Base-by-base conservation (phyloP, 2,888 invertebrate species). In the Eupithecia tripunctaria region DNA sequence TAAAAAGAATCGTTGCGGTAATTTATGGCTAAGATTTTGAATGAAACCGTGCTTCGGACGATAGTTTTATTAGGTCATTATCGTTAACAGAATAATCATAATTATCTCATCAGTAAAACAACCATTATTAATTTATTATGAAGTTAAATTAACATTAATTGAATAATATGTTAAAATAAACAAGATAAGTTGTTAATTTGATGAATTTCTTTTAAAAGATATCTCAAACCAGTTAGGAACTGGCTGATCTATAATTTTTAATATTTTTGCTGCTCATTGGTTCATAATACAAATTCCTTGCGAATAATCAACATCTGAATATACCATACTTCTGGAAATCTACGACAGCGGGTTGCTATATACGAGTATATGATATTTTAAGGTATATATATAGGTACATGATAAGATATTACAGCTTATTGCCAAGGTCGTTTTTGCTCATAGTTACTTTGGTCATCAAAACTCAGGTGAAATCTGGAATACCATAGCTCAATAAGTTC, bases 401-500 rank as follows among this genome's bases (percentile, higher is more conserved):
- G n/a, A n/a, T n/a, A n/a, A n/a, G n/a, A n/a, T n/a, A n/a, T n/a
- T n/a, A n/a, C n/a, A n/a, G n/a, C n/a, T n/a, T n/a, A 29, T 60
- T 62, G n/a, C 32, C 10, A 32, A 25, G 36, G n/a, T 12, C 36
- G 2, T 15, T 64, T 64, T 25, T 15, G 8, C 10, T 38, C 25
- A 64, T 15, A 27, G 56, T 21, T 5, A 18, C 60, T 18, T 60
- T 10, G 60, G 60, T 60, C 29, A 29, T 29, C 29, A 2, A 5
- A 25, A 63, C 63, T 63, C 63, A 79, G 72, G 77, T 77, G 73
- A 78, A 77, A 78, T 77, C 78, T 83, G 63, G 47, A 59, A 63
- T 69, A 14, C 41, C 32, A 80, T 81, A 81, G 70, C 71, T 77
- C 80, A 83, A 83, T 81, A 78, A 78, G 76, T 71, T 74, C 84